Percentiles rank a stretch among this genome's conserved stretches.
Evolutionary conservation across 2,797 vertebrate species (phyloP).

Genomic region (Todus mexicanus): DNA sequence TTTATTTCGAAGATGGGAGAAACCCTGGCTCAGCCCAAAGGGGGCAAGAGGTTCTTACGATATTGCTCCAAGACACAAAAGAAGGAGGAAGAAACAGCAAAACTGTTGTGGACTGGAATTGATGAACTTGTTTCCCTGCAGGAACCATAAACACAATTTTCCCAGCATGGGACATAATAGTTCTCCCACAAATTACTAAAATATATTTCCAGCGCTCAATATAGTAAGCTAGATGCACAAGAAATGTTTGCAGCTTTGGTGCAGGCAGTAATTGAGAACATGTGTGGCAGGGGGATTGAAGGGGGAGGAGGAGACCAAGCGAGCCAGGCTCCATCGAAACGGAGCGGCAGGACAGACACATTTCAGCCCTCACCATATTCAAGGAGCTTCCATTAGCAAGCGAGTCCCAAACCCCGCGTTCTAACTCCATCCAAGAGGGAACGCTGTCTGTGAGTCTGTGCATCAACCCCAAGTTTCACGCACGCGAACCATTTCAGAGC

Average conservation of each 20-base stretch:
- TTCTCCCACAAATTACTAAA: slow-evolving; percentile 33
- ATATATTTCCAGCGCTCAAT: slow-evolving; percentile 4
- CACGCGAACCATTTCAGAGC: not conserved
- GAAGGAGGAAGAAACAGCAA: not conserved
- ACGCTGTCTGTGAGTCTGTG: not conserved
- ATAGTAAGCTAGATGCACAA: slow-evolving; percentile 26
- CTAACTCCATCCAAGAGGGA: not conserved
- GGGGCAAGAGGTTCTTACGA: not conserved
- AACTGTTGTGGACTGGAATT: not conserved
- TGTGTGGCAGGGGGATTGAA: not conserved
- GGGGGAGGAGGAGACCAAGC: not conserved
- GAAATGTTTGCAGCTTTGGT: not conserved
- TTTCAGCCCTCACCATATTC: not conserved
- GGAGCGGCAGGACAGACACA: not conserved
- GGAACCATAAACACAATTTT: slow-evolving; percentile 33
- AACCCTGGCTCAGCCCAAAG: not conserved
- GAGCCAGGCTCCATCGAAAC: not conserved
- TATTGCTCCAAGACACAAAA: slow-evolving; percentile 6
- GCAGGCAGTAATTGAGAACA: slow-evolving; percentile 45
- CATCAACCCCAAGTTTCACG: not conserved
- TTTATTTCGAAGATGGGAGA: slow-evolving; percentile 1
- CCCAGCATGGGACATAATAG: slow-evolving; percentile 20
- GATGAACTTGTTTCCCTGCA: slow-evolving; percentile 38
- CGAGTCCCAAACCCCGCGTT: accelerated
- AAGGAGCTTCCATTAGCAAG: not conserved